These are phyloP conservation scores for Dendrophyllia cribrosa DNA, from an alignment of 64 coral and sea anemone genomes.

Conservation along the genomic window DNA sequence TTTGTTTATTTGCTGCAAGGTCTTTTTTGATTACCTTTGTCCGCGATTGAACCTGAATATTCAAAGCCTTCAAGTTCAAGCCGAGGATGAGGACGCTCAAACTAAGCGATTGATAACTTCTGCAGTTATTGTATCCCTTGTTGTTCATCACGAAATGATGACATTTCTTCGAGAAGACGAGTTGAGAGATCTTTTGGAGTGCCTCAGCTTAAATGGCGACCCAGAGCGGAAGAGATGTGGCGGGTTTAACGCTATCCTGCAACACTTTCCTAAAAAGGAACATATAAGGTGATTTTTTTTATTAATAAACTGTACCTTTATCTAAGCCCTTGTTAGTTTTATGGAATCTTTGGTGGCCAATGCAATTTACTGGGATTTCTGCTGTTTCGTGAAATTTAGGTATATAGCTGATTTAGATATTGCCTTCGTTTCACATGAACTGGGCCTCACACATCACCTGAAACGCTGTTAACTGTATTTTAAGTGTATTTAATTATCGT, in stretches of 20 bases:
- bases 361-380: too few species aligned
- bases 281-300: neutral
- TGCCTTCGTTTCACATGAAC: too few species aligned
- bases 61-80: neutral
- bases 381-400: too few species aligned
- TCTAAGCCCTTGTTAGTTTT: too few species aligned
- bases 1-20: neutral
- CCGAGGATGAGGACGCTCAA: neutral
- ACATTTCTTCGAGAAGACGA: slow-evolving; percentile 2
- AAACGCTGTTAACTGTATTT: too few species aligned
- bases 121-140: slow-evolving; percentile 10
- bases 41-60: slow-evolving; percentile 3
- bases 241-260: neutral
- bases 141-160: neutral
- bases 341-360: too few species aligned
- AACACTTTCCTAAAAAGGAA: neutral
- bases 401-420: too few species aligned
- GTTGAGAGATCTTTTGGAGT: neutral
- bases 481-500: too few species aligned
- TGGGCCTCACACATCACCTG: too few species aligned
- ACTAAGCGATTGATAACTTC: slow-evolving; percentile 22
- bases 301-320: neutral
- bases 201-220: neutral
- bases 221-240: neutral
- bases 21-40: neutral